phyloP scores from a whole-genome alignment of 1,140 invertebrate species.

The Daktulosphaira vitifoliae region DNA sequence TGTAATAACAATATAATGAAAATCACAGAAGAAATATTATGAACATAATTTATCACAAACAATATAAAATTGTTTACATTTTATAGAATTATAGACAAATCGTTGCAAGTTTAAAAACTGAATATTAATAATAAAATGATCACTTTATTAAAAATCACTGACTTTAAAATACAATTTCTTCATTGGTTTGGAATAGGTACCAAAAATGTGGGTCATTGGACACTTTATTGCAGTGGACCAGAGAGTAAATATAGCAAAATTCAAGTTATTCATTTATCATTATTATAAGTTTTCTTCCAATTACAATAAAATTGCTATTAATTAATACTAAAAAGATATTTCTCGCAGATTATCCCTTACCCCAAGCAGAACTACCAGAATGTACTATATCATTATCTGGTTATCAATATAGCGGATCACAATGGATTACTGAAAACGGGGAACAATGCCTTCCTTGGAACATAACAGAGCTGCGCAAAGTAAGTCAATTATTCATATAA shows the following conservation, averaged over 20 bases:
- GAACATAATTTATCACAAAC: too few species aligned
- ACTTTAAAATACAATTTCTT: constrained; percentile 8
- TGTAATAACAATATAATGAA: too few species aligned
- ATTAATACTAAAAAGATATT: neutral
- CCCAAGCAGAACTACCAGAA: neutral
- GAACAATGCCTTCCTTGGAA: constrained; percentile 23
- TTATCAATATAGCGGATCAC: neutral
- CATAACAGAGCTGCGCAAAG: neutral
- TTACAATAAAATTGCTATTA: too few species aligned
- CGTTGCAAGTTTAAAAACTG: neutral
- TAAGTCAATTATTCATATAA: too few species aligned
- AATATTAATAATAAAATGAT: neutral
- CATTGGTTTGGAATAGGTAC: constrained; percentile 17
- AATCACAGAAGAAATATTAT: too few species aligned
- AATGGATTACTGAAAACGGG: constrained; percentile 1
- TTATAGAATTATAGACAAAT: constrained; percentile 21
- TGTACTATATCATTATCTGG: neutral
- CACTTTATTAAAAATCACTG: neutral
- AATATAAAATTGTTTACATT: too few species aligned
- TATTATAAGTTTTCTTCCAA: too few species aligned
- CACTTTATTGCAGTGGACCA: constrained; percentile 4
- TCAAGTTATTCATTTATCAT: too few species aligned
- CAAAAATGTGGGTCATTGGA: constrained; percentile 6
- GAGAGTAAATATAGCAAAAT: neutral
- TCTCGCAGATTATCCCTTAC: neutral